Base-by-base conservation (phyloP, 2,888 invertebrate species). In the Panzeria rudis region DNA sequence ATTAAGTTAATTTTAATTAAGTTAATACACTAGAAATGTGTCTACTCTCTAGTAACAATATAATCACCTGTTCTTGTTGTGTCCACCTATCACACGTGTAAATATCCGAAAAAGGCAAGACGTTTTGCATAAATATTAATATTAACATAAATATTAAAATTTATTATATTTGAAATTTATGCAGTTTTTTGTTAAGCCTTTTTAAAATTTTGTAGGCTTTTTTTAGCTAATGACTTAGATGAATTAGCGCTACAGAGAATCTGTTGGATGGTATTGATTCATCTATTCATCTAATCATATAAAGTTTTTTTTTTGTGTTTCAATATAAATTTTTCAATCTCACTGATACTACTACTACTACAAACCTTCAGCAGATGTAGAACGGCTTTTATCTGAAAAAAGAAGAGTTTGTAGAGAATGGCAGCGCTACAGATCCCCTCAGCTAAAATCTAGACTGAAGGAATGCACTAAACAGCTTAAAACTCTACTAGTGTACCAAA, bases 221-320 rank as follows among this genome's bases (percentile, higher is more conserved):
- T 38, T 62, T 54, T 35, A 61, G 20, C 7, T 11, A 11, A 35
- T 47, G 20, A 61, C 35, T n/a, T 38, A 38, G 35, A 35, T 3
- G 41, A 52, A 38, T 47, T 41, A 13, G 25, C 44, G 71, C 59
- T 72, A 72, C 44, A 72, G 17, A 56, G 13, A 56, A 59, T 59
- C 1, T 62, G 13, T 35, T 8, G 0, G 41, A 13, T n/a, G 0
- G 1, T 25, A 25, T n/a, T 7, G 3, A 17, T 35, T 29, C 13
- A 47, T 50, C 0, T 9, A 29, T 2, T 7, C 15, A 29, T 56
- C 2, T 2, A 59, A 59, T 17, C 52, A n/a, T n/a, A n/a, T n/a
- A n/a, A n/a, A n/a, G n/a, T n/a, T n/a, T n/a, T n/a, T n/a, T n/a
- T n/a, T n/a, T 23, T 23, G 11, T 52, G 17, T 52, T 52, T 23